Conservation (phyloP, 2,113 vertebrate genomes). For the Alaudala cheleensis region DNA sequence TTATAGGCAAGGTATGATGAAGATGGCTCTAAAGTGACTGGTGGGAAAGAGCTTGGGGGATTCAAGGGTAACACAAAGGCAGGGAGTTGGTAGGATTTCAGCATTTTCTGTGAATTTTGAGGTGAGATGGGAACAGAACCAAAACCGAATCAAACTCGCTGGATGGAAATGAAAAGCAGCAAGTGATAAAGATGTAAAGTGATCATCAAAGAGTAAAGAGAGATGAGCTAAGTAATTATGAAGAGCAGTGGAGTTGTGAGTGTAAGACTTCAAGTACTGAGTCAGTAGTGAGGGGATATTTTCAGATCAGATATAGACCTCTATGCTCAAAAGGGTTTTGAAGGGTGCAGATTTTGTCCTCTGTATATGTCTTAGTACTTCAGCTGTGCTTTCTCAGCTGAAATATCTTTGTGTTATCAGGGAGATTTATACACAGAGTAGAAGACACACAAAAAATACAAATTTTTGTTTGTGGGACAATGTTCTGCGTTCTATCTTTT, state of each 20-base stretch:
- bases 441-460: not conserved
- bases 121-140: not conserved
- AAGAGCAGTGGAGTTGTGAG: not conserved
- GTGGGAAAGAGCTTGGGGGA: not conserved
- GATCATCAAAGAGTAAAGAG: not conserved
- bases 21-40: not conserved
- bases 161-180: not conserved
- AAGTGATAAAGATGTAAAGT: not conserved
- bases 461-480: not conserved
- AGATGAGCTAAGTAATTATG: not conserved
- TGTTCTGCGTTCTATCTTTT: not conserved
- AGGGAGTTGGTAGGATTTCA: not conserved
- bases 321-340: not conserved
- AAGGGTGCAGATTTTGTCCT: not conserved
- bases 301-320: not conserved
- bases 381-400: not conserved
- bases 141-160: not conserved
- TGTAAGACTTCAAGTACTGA: not conserved
- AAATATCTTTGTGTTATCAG: not conserved
- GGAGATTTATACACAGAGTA: not conserved
- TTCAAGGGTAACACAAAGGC: not conserved
- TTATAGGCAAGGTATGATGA: not conserved
- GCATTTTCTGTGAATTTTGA: not conserved
- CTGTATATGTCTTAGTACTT: not conserved
- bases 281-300: not conserved